These are phyloP conservation scores for Ellobium chinense DNA, from an alignment of 2,888 invertebrate species.

Conservation along the genomic window DNA sequence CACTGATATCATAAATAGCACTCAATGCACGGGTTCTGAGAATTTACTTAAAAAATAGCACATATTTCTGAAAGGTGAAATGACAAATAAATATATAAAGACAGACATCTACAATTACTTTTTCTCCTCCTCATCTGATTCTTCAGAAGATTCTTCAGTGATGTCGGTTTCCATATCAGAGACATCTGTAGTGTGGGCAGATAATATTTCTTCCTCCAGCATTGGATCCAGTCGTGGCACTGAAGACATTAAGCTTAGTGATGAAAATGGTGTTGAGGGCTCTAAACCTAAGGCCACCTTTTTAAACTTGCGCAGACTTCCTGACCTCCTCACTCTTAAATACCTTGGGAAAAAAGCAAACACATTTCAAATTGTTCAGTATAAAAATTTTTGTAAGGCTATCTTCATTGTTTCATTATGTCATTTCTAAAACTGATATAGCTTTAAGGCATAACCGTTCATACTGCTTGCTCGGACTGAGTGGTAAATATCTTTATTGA, in stretches of 20 bases:
- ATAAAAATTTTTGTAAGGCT: no score
- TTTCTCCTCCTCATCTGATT: conserved; percentile 2
- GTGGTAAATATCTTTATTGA: no score
- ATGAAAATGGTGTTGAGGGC: no score
- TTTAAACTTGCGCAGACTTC: conserved; percentile 26
- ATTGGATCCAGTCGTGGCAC: no score
- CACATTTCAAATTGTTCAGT: background rate
- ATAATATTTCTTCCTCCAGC: background rate
- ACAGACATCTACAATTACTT: no score
- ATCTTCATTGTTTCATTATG: background rate
- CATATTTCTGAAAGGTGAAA: no score
- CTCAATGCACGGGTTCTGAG: no score
- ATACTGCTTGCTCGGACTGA: no score
- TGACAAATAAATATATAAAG: no score
- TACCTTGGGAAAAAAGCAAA: conserved; percentile 15
- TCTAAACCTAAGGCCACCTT: conserved; percentile 49
- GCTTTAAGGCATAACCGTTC: no score
- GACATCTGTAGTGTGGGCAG: background rate
- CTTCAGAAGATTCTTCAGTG: background rate
- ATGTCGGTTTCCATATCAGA: background rate
- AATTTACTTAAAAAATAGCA: no score
- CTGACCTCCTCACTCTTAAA: conserved; percentile 30
- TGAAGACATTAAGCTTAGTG: background rate
- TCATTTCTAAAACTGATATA: background rate
- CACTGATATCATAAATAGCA: no score